phyloP scores from a whole-genome alignment of 2,113 vertebrate genomes.

The Cettia cetti region DNA sequence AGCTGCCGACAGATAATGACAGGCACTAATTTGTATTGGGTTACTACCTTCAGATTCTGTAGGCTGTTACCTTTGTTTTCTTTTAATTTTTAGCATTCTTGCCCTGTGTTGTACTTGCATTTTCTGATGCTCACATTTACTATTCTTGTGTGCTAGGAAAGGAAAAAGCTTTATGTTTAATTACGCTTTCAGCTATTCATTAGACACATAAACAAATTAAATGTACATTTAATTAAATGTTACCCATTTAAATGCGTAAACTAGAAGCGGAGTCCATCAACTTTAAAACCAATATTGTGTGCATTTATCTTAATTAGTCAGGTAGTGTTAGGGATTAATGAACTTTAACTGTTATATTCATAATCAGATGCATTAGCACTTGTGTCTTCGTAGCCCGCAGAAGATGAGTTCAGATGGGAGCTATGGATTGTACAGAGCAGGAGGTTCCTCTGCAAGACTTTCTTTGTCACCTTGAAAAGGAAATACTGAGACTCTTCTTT shows the following conservation, averaged over 20 bases:
- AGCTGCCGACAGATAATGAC: background rate
- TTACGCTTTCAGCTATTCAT: background rate
- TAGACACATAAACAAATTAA: constrained; percentile 17
- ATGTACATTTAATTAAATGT: constrained; percentile 25
- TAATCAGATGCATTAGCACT: background rate
- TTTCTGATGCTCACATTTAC: background rate
- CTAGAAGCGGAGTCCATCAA: background rate
- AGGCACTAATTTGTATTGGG: background rate
- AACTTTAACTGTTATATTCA: background rate
- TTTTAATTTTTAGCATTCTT: background rate
- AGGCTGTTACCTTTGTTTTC: background rate
- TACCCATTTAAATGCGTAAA: background rate
- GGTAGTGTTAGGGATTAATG: background rate
- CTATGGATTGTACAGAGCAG: background rate
- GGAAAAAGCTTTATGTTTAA: constrained; percentile 9
- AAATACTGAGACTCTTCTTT: background rate
- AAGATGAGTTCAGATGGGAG: background rate
- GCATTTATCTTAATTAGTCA: constrained; percentile 28
- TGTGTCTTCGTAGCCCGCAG: background rate
- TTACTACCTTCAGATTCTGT: background rate
- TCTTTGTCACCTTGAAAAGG: background rate
- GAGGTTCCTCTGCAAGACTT: background rate
- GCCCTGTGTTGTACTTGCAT: background rate
- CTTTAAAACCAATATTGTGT: background rate
- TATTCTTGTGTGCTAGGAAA: background rate